phyloP scores from a whole-genome alignment of 2,113 vertebrate genomes.

The Cyphomyrus discorhynchus region DNA sequence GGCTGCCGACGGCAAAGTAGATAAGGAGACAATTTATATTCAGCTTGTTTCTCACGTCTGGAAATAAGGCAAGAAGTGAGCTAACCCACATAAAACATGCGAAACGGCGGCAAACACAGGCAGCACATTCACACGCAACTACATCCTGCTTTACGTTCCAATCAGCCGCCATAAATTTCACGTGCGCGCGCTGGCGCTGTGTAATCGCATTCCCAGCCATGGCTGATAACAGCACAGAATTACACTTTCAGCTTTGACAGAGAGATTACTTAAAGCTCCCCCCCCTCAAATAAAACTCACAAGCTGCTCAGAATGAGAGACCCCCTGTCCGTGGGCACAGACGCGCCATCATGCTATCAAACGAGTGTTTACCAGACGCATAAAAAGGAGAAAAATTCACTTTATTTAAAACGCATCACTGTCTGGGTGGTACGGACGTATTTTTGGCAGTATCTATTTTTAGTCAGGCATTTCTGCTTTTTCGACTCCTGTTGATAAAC shows the following conservation, averaged over 20 bases:
- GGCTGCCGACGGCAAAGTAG: conserved; percentile 30
- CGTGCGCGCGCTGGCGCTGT: not conserved
- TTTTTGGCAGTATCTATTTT: conserved; percentile 1
- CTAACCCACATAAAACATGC: conserved; percentile 17
- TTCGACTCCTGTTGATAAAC: not conserved
- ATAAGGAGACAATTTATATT: conserved; percentile 54
- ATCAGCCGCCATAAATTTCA: conserved; percentile 17
- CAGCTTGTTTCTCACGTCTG: conserved; percentile 27
- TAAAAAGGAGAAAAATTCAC: conserved; percentile 27
- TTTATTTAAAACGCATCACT: not conserved
- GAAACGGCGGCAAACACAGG: not conserved
- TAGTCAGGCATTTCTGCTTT: not conserved
- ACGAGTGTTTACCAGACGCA: conserved; percentile 20
- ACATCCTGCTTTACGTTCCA: conserved; percentile 11
- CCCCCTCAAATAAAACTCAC: not conserved
- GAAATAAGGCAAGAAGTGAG: conserved; percentile 29
- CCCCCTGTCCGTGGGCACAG: not conserved
- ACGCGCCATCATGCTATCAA: not conserved
- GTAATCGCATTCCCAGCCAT: conserved; percentile 30
- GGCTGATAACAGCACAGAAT: conserved; percentile 36
- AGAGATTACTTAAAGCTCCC: conserved; percentile 30
- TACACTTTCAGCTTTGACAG: conserved; percentile 36
- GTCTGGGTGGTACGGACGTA: not conserved
- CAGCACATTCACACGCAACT: not conserved
- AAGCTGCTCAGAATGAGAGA: conserved; percentile 15